phyloP scores from a whole-genome alignment of 2,113 vertebrate genomes.

The Microtus richardsoni region DNA sequence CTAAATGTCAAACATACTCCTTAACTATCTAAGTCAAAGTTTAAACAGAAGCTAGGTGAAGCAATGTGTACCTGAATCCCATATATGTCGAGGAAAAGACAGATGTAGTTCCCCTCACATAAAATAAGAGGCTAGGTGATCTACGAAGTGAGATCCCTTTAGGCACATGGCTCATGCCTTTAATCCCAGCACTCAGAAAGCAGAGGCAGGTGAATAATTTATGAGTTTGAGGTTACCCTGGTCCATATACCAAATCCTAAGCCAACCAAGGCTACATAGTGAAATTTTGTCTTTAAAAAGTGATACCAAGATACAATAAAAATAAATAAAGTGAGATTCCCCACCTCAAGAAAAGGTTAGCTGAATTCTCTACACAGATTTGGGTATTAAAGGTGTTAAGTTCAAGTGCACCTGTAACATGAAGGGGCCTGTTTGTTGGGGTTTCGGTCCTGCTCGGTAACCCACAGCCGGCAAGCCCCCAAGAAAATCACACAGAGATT shows the following conservation, averaged over 20 bases:
- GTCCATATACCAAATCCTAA: not conserved
- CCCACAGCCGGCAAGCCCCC: too few species aligned
- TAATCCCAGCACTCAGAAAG: not conserved
- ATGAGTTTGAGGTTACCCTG: not conserved
- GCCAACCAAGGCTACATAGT: not conserved
- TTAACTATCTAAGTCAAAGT: not conserved
- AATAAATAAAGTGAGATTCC: not conserved
- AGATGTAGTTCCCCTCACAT: not conserved
- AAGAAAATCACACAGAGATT: too few species aligned
- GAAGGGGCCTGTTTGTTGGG: too few species aligned
- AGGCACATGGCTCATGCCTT: not conserved
- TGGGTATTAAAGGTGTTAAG: not conserved
- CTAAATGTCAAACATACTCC: not conserved
- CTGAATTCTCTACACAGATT: not conserved
- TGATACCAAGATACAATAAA: not conserved
- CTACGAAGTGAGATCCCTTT: not conserved
- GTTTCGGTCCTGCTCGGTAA: too few species aligned
- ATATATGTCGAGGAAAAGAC: not conserved
- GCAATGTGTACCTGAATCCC: not conserved
- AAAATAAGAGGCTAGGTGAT: not conserved
- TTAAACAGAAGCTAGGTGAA: not conserved
- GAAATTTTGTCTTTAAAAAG: not conserved
- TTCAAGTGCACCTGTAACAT: too few species aligned
- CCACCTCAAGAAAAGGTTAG: not conserved
- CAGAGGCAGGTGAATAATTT: not conserved